phyloP scores from a whole-genome alignment of 2,888 invertebrate genomes.

The Noctua pronuba region DNA sequence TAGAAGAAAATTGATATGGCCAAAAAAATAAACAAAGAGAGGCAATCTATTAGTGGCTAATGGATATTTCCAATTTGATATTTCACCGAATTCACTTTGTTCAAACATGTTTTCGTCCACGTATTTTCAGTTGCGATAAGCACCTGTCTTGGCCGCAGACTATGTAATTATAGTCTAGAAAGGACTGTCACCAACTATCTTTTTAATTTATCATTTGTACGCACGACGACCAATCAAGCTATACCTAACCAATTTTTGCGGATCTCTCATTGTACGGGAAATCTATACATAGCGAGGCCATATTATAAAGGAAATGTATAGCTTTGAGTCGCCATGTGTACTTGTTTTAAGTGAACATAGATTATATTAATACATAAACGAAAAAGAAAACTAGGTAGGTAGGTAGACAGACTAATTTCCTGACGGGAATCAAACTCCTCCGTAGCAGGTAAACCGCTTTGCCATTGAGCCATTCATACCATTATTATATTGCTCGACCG shows the following conservation, averaged over 20 bases:
- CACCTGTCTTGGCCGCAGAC: not conserved
- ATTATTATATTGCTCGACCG: not conserved
- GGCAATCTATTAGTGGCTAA: not conserved
- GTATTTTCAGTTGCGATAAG: not conserved
- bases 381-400: not conserved
- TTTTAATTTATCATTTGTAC: not conserved
- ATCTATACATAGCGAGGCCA: too few relatives aligned
- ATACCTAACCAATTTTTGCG: too few relatives aligned
- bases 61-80: conserved; percentile 8
- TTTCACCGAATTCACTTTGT: not conserved
- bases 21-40: not conserved
- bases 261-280: too few relatives aligned
- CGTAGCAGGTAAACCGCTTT: not conserved
- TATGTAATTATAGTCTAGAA: not conserved
- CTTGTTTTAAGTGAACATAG: too few relatives aligned
- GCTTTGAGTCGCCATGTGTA: too few relatives aligned
- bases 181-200: not conserved
- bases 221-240: too few relatives aligned
- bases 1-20: not conserved
- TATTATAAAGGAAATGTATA: too few relatives aligned
- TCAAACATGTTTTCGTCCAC: not conserved
- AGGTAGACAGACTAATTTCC: conserved; percentile 15
- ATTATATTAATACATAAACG: too few relatives aligned
- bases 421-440: not conserved
- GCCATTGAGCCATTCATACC: not conserved